A percentile compares a stretch with the other conserved stretches of the same genome.
Evolutionary conservation across 2,113 vertebrate species (phyloP).

Genomic region (Varanus komodoensis): DNA sequence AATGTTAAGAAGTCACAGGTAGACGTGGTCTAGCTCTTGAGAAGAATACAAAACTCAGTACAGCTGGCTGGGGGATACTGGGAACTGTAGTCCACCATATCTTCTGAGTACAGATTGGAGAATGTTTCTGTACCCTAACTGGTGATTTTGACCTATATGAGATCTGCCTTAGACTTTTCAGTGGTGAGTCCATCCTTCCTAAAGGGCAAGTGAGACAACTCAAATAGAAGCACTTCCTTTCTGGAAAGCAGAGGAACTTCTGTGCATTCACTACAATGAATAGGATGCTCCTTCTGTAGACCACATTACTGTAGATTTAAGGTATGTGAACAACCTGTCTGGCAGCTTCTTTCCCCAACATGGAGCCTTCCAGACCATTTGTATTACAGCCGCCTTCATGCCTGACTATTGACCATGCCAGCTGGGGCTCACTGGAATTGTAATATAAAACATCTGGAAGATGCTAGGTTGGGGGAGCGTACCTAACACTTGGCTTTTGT

Average conservation of each 20-base stretch:
- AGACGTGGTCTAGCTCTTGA: background rate
- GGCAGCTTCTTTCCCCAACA: background rate
- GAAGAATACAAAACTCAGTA: background rate
- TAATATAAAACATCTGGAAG: no score
- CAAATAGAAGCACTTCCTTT: background rate
- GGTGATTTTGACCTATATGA: background rate
- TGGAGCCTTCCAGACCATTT: no score
- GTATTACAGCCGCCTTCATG: no score
- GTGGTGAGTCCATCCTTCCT: no score
- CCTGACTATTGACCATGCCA: no score
- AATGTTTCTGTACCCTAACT: background rate
- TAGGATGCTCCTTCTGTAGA: no score
- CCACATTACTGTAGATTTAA: background rate
- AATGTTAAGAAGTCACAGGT: background rate
- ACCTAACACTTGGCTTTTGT: background rate
- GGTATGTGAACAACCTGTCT: background rate
- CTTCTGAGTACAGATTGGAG: no score
- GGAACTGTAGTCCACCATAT: no score
- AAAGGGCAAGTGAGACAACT: background rate
- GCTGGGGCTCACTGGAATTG: no score
- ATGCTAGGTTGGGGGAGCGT: no score
- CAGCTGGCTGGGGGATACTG: no score
- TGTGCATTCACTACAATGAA: background rate
- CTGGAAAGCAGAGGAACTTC: background rate
- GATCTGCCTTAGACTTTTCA: background rate